Evolutionary conservation across 2,888 invertebrate species (phyloP).

Genomic region (Eristalis tenax): DNA sequence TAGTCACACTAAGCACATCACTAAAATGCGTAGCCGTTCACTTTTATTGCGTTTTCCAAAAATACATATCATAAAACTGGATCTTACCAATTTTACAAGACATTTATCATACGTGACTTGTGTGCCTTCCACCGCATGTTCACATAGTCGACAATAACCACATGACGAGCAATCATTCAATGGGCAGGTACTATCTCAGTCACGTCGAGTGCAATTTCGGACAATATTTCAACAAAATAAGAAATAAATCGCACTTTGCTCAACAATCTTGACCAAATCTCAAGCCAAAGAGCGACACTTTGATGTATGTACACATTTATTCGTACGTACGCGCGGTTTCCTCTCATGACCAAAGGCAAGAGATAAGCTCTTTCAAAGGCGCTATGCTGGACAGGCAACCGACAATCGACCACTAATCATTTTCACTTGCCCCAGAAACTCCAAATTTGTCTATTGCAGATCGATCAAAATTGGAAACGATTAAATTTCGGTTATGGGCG

Average conservation of each 20-base stretch:
- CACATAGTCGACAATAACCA: background rate
- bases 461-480: conserved; percentile 30
- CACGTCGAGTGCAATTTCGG: conserved; percentile 1
- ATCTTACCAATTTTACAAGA: conserved; percentile 14
- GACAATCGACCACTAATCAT: conserved; percentile 1
- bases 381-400: background rate
- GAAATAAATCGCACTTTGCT: background rate
- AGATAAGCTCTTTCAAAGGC: background rate
- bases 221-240: background rate
- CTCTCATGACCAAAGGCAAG: background rate
- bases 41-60: conserved; percentile 1
- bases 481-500: conserved; percentile 21
- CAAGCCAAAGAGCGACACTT: background rate
- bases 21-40: background rate
- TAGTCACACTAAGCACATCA: background rate
- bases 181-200: background rate
- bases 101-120: conserved; percentile 7
- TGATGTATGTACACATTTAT: background rate
- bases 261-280: background rate
- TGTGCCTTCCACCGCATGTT: background rate
- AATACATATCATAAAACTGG: background rate
- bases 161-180: background rate
- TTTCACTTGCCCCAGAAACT: conserved; percentile 3
- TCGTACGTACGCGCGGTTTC: background rate
- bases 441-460: conserved; percentile 21